phyloP scores from a whole-genome alignment of 1,140 invertebrate genomes.

The Hycleus cichorii region DNA sequence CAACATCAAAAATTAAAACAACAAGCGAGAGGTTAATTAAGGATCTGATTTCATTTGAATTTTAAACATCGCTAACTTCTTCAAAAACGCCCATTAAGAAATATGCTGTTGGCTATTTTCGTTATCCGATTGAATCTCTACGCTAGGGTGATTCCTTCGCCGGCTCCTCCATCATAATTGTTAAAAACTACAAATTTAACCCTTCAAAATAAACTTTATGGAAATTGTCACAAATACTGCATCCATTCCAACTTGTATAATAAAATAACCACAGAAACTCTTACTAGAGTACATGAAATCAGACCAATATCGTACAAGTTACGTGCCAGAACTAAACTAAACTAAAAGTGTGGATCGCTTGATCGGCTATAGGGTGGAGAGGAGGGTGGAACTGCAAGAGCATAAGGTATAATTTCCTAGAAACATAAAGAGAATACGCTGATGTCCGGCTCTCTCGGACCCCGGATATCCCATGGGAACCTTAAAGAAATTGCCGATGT shows the following conservation, averaged over 20 bases:
- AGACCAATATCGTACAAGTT: slow-evolving; percentile 20
- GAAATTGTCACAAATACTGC: no score
- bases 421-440: slow-evolving; percentile 38
- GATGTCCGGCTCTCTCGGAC: slow-evolving; percentile 30
- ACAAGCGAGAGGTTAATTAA: slow-evolving; percentile 18
- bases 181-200: no score
- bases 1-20: slow-evolving; percentile 20
- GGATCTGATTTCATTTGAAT: slow-evolving; percentile 20
- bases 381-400: neutral
- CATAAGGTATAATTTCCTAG: slow-evolving; percentile 40
- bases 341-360: no score
- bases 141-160: no score
- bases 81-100: slow-evolving; percentile 10
- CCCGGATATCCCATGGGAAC: slow-evolving; percentile 31
- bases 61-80: slow-evolving; percentile 17
- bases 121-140: neutral
- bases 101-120: slow-evolving; percentile 14
- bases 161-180: no score
- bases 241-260: neutral
- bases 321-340: slow-evolving; percentile 9
- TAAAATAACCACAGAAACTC: slow-evolving; percentile 9
- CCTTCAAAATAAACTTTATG: no score
- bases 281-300: slow-evolving; percentile 21
- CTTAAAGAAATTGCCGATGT: slow-evolving; percentile 41
- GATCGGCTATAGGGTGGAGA: no score